Percentiles rank a stretch among this genome's conserved stretches.
These are phyloP conservation scores for Muschampia plurimacula DNA, from an alignment of 2,888 invertebrate genomes.

Conservation along the genomic window DNA sequence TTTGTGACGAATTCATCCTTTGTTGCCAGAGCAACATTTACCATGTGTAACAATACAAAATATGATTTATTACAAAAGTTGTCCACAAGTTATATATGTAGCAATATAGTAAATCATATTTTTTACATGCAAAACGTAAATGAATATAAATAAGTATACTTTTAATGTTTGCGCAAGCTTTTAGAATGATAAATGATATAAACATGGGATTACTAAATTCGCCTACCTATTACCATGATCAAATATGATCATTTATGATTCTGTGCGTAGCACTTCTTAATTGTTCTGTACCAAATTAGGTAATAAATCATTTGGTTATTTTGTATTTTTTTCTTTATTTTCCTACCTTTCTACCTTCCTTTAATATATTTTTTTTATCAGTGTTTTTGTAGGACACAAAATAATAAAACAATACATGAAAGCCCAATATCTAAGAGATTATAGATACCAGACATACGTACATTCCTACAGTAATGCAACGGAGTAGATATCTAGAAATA, in stretches of 20 bases:
- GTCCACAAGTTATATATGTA: too few species aligned
- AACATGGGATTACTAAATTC: constrained; percentile 26
- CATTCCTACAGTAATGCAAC: too few species aligned
- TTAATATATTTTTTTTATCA: not conserved
- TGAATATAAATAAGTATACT: not conserved
- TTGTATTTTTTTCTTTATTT: constrained; percentile 57
- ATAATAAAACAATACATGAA: too few species aligned
- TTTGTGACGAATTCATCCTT: not conserved
- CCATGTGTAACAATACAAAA: too few species aligned
- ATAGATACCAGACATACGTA: too few species aligned
- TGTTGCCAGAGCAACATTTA: too few species aligned
- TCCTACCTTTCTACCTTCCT: constrained; percentile 2
- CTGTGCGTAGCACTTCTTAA: constrained; percentile 50
- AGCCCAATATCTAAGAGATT: too few species aligned
- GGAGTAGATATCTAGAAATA: too few species aligned
- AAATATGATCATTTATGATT: constrained; percentile 35
- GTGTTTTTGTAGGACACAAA: too few species aligned
- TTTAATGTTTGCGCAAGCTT: constrained; percentile 4
- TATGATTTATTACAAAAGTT: too few species aligned
- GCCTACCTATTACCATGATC: constrained; percentile 13
- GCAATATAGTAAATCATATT: too few species aligned
- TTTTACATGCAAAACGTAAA: not conserved
- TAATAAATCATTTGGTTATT: constrained; percentile 71
- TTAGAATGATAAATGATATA: not conserved
- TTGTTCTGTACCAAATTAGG: constrained; percentile 75